Evolutionary conservation across 2,113 vertebrate species (phyloP).

Genomic region (Pardalotus punctatus): DNA sequence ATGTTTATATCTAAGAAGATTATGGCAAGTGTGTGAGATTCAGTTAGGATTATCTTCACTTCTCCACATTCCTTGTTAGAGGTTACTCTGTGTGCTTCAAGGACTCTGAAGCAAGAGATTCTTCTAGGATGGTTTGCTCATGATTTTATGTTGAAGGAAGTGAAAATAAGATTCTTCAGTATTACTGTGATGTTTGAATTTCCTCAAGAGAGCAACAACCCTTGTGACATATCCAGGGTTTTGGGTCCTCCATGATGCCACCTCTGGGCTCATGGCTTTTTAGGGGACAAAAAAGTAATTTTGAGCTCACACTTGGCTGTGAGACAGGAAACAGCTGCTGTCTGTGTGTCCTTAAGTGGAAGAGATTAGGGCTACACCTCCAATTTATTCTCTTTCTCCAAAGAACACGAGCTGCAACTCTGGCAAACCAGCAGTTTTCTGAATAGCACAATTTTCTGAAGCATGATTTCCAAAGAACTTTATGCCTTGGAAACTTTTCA

Average conservation of each 20-base stretch:
- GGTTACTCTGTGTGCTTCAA: not conserved
- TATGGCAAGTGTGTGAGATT: fast-evolving
- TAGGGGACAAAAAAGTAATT: not conserved
- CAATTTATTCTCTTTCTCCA: not conserved
- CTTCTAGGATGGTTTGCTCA: not conserved
- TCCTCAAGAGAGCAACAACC: not conserved
- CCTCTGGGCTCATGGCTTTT: not conserved
- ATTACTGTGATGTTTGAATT: not conserved
- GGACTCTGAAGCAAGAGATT: not conserved
- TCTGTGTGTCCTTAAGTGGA: not conserved
- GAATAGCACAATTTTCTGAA: not conserved
- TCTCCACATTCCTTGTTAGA: not conserved
- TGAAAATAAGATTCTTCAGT: not conserved
- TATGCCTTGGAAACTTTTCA: not conserved
- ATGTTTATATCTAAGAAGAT: not conserved
- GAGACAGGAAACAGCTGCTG: not conserved
- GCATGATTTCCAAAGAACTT: not conserved
- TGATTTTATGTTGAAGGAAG: not conserved
- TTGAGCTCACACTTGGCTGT: not conserved
- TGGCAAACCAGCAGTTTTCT: not conserved
- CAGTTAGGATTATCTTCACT: not conserved
- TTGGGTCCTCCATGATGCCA: not conserved
- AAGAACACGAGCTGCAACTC: not conserved
- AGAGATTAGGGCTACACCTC: not conserved
- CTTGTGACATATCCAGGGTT: not conserved